A percentile compares a stretch with the other conserved stretches of the same genome.
phyloP scores from a whole-genome alignment of 2,888 invertebrate species.

The Laspeyria flexula region DNA sequence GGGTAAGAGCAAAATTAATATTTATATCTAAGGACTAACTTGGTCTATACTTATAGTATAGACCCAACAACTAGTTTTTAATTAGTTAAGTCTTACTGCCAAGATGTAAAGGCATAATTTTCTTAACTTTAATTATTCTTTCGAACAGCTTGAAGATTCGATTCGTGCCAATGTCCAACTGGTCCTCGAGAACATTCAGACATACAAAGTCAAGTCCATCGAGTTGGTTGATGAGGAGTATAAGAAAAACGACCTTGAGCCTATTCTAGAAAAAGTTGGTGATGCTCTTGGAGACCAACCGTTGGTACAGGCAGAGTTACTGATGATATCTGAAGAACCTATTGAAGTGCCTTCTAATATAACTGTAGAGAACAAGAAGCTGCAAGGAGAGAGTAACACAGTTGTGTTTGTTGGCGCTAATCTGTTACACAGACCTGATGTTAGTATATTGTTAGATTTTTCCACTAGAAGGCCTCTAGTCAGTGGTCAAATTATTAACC shows the following conservation, averaged over 20 bases:
- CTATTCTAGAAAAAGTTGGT: conserved; percentile 84
- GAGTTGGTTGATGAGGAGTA: conserved; percentile 84
- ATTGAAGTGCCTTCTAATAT: conserved; percentile 80
- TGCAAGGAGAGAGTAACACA: conserved; percentile 82
- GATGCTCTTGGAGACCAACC: conserved; percentile 89
- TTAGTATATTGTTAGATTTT: conserved; percentile 45
- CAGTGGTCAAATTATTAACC: too few species aligned
- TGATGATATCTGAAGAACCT: conserved; percentile 83
- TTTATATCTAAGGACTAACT: too few species aligned
- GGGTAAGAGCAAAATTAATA: conserved; percentile 47
- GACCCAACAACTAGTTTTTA: too few species aligned
- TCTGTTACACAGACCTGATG: conserved; percentile 79
- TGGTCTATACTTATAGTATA: too few species aligned
- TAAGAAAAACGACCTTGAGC: conserved; percentile 73
- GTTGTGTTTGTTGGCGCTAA: conserved; percentile 83
- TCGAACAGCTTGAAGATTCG: conserved; percentile 83
- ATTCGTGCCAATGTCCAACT: conserved; percentile 89
- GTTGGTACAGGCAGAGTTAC: conserved; percentile 88
- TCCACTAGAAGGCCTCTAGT: too few species aligned
- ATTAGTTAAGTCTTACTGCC: too few species aligned
- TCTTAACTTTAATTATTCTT: too few species aligned
- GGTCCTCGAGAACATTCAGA: conserved; percentile 89
- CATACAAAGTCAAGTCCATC: conserved; percentile 87
- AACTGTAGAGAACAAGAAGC: conserved; percentile 87
- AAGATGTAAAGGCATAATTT: too few species aligned